phyloP scores from a whole-genome alignment of 2,113 vertebrate species.

The Delphinus delphis region DNA sequence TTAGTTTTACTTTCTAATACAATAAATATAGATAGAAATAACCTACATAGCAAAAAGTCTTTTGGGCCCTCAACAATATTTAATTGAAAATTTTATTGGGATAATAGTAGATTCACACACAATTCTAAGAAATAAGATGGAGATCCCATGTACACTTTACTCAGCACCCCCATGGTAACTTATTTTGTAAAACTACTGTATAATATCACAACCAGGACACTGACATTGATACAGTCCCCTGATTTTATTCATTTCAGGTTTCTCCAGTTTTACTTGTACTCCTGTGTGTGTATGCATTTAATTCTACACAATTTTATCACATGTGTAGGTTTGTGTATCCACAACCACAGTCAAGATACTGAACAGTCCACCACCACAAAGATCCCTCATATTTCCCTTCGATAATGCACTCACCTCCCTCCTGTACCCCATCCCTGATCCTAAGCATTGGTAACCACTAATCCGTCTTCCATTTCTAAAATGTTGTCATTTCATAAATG shows the following conservation, averaged over 20 bases:
- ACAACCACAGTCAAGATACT: neutral
- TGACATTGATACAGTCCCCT: neutral
- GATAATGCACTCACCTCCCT: neutral
- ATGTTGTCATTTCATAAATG: neutral
- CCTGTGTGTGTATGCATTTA: neutral
- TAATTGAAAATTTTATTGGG: neutral
- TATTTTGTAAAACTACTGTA: neutral
- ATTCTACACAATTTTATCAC: neutral
- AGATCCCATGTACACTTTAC: neutral
- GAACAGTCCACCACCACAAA: neutral
- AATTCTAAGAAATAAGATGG: neutral
- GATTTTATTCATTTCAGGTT: neutral
- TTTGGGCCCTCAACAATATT: neutral
- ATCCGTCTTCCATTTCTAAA: neutral
- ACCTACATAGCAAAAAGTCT: neutral
- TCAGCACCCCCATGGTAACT: neutral
- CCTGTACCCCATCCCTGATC: neutral
- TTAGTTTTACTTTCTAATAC: slow-evolving; percentile 9
- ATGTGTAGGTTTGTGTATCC: neutral
- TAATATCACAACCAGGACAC: neutral
- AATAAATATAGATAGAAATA: neutral
- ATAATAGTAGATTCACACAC: neutral
- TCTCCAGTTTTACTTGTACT: neutral
- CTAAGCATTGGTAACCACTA: neutral
- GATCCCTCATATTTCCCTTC: neutral